Evolutionary conservation across 2,113 vertebrate genomes (phyloP), one percentile per base, ranked within the genome.

Genomic region (Poeciliopsis retropinna): DNA sequence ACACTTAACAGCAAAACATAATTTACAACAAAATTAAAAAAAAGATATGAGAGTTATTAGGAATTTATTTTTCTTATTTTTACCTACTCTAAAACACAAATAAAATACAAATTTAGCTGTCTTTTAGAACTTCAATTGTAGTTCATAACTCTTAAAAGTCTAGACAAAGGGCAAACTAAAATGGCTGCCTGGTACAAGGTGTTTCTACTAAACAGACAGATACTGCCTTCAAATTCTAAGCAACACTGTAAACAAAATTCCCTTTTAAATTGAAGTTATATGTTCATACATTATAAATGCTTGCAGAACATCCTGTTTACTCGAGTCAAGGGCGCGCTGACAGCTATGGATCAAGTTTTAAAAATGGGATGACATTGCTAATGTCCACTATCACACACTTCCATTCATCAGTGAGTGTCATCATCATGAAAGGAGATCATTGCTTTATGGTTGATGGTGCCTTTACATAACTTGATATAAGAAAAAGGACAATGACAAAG

Each of bases 241-340:
- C 5, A 54, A 54, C 6, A 25, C 6, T 54, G 47, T 7, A 47
- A 2, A 13, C 39, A 41, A 30, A 54, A 11, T 54, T 25, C 11
- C 28, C 15, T 11, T 13, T 10, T 3, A 30, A 30, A 12, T 29
- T 30, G 22, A 31, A 31, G 34, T 66, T 66, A 17, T 8, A 28
- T 27, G 64, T 7, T 66, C 34, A 28, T 1, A 66, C 64, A 41
- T 41, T 66, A 39, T 39, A 28, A 25, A 14, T 66, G 19, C 31
- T 61, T 71, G 19, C 70, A 75, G 39, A 44, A 64, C 1, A 41
- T 79, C 7, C 4, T 67, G 62, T 81, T 70, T 78, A 60, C 22
- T 11, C 34, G 78, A 60, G 60, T 79, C 72, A 81, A 81, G 75
- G 81, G 19, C 63, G 64, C 3, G 9, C 47, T 44, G 76, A 71